Conservation (phyloP, 2,113 vertebrate genomes). For the Zosterops borbonicus region DNA sequence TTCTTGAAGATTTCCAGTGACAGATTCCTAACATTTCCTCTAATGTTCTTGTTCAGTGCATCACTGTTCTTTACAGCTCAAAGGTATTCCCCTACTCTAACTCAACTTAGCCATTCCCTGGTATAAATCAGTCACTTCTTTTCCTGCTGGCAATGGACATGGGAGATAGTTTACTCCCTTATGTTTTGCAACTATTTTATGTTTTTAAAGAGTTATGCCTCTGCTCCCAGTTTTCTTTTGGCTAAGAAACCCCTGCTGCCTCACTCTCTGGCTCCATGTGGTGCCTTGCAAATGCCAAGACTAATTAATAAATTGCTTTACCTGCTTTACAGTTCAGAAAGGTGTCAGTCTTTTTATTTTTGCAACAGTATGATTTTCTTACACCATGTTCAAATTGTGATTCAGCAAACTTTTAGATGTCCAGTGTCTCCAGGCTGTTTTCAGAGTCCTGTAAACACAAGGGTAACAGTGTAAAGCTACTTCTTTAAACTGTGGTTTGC, state of each 20-base stretch:
- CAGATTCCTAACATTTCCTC: background rate
- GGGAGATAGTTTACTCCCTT: background rate
- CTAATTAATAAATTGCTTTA: background rate
- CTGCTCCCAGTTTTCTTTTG: background rate
- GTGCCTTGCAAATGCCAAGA: background rate
- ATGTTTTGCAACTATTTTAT: background rate
- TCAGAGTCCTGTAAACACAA: background rate
- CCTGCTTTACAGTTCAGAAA: background rate
- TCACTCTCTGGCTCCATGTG: background rate
- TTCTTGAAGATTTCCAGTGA: background rate
- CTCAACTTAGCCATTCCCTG: background rate
- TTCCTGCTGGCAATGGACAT: background rate
- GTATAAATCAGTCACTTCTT: background rate
- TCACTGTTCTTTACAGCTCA: background rate
- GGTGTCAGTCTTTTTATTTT: background rate
- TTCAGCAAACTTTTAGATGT: background rate
- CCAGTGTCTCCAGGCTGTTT: background rate
- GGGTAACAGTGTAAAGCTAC: background rate
- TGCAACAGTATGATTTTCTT: background rate
- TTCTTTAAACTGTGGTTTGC: background rate
- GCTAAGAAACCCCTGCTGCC: background rate
- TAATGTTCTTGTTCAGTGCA: background rate
- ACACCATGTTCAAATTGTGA: background rate
- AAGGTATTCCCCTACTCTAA: background rate
- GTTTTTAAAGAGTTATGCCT: background rate